These are phyloP conservation scores for Lithophane socia DNA, from an alignment of 2,888 invertebrate species.

Conservation along the genomic window DNA sequence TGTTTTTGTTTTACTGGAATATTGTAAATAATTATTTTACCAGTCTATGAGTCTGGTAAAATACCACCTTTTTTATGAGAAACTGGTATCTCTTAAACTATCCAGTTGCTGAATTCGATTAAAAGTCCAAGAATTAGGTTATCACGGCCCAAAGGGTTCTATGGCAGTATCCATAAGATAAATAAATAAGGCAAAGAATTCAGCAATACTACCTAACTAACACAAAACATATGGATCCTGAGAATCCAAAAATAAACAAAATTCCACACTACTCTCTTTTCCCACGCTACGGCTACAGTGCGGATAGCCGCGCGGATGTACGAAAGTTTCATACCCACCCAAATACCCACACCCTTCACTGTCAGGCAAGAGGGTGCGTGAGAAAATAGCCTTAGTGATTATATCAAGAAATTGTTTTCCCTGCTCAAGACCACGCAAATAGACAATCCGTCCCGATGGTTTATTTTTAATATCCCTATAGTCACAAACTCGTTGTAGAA, in stretches of 20 bases:
- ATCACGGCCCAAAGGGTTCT: background rate
- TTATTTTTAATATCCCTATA: background rate
- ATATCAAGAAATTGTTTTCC: background rate
- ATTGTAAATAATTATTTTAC: no score
- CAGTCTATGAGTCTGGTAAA: no score
- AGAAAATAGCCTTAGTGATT: background rate
- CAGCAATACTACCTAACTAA: background rate
- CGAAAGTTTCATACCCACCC: background rate
- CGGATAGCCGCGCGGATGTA: no score
- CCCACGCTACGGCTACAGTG: background rate
- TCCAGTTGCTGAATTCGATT: background rate
- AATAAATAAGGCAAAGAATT: background rate
- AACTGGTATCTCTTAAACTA: background rate
- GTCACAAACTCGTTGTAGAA: background rate
- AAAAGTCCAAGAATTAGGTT: background rate
- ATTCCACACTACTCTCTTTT: background rate
- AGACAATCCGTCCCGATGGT: background rate
- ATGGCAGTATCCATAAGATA: background rate
- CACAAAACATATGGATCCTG: background rate
- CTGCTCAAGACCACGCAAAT: background rate
- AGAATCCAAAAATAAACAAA: background rate
- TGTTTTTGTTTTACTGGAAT: background rate
- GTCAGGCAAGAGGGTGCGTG: background rate
- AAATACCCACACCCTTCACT: no score
- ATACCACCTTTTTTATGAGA: no score